Evolutionary conservation across 2,113 vertebrate genomes (phyloP), one percentile per base, ranked within the genome.

Genomic region (Bucco capensis): DNA sequence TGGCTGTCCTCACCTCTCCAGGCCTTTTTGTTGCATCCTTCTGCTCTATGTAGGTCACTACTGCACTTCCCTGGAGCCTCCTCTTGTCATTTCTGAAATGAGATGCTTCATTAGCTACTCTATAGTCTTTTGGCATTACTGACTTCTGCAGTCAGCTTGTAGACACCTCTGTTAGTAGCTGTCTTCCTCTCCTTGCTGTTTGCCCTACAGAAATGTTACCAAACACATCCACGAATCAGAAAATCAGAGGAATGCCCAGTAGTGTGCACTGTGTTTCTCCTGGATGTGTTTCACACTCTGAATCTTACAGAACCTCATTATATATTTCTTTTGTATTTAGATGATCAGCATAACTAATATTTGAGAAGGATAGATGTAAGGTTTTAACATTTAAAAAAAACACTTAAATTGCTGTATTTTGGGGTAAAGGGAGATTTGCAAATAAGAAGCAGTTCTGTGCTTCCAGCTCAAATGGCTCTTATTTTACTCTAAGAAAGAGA

Each of bases 61-160:
- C 90, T 85, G 81, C 74, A 30, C 81, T 87, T 83, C 58, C 81
- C 90, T 64, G 58, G 80, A 93, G 92, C 84, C 74, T 87, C 58
- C 66, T 35, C 89, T 85, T 93, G 88, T 89, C 12, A 0, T 88
- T 88, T 93, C 91, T 92, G 82, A 91, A 95, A 94, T 75, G 87
- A 74, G 74, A 96, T 83, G 95, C 90, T 95, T 96, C 93, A 89
- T 96, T 96, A 96, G 83, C 58, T 54, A n/a, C 81, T 89, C 83
- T 78, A 74, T 81, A 73, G 70, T 94, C 80, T 93, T 90, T 53
- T 94, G 94, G 69, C 93, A 75, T 81, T 87, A 54, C 66, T 46
- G 56, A 83, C 83, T 93, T 86, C 90, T 73, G 80, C 83, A 94
- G 67, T 86, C 83, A 88, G 88, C 66, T 89, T 90, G 88, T 89